Conservation (phyloP, 2,113 vertebrate species). For the Brachypteracias leptosomus region DNA sequence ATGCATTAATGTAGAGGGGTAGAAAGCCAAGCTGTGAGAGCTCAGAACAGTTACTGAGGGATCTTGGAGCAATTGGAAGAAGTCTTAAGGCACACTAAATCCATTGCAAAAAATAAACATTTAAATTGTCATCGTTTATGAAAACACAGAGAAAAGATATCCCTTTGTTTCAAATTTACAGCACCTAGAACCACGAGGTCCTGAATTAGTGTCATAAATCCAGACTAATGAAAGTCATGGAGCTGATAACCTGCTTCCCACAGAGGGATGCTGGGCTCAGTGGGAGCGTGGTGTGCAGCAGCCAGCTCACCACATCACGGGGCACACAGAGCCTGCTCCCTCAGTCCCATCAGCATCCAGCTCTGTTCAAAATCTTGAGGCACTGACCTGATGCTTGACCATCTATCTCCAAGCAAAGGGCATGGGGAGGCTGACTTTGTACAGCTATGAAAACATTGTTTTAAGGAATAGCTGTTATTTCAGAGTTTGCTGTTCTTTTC, state of each 20-base stretch:
- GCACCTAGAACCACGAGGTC: background rate
- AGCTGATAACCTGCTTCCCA: background rate
- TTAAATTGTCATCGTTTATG: background rate
- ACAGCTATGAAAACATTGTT: background rate
- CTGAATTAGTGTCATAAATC: background rate
- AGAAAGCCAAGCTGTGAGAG: background rate
- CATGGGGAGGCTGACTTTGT: background rate
- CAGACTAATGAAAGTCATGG: background rate
- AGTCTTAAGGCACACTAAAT: background rate
- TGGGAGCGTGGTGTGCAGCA: accelerated
- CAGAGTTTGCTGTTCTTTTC: background rate
- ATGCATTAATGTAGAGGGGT: background rate
- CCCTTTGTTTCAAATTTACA: background rate
- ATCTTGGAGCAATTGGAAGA: background rate
- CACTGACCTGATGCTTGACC: background rate
- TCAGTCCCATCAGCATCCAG: background rate
- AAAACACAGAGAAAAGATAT: background rate
- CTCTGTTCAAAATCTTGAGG: background rate
- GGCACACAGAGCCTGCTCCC: background rate
- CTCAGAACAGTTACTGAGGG: background rate
- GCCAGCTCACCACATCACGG: accelerated
- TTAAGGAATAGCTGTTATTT: background rate
- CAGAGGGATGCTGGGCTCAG: background rate
- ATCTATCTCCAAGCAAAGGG: background rate
- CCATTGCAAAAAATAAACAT: background rate